A percentile compares a stretch with the other conserved stretches of the same genome.
phyloP scores from a whole-genome alignment of 2,888 invertebrate genomes.

The Auanema freiburgensis region DNA sequence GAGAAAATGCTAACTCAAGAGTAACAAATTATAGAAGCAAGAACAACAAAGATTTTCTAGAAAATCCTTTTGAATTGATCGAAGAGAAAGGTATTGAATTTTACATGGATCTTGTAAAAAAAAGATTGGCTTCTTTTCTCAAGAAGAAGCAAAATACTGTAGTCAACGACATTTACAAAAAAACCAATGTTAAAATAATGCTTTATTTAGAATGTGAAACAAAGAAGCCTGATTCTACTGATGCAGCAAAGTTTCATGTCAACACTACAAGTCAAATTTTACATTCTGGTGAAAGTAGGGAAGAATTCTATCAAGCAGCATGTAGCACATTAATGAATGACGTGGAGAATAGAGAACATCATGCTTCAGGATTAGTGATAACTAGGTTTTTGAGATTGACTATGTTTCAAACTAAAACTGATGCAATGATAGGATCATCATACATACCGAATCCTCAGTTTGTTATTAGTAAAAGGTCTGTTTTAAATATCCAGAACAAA shows the following conservation, averaged over 20 bases:
- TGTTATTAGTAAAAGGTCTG: constrained; percentile 18
- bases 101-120: constrained; percentile 9
- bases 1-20: constrained; percentile 19
- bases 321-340: constrained; percentile 19
- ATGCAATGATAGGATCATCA: constrained; percentile 18
- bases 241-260: constrained; percentile 13
- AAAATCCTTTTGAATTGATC: constrained; percentile 19
- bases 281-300: constrained; percentile 19
- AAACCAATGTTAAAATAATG: constrained; percentile 18
- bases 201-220: constrained; percentile 19
- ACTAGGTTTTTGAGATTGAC: constrained; percentile 16
- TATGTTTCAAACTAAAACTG: constrained; percentile 19
- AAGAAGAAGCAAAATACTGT: constrained; percentile 18
- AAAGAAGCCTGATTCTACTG: constrained; percentile 18
- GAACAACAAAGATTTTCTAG: constrained; percentile 18
- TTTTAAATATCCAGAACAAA: constrained; percentile 20
- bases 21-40: constrained; percentile 19
- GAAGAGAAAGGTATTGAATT: constrained; percentile 18
- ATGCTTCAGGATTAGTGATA: constrained; percentile 20
- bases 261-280: constrained; percentile 14
- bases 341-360: constrained; percentile 19
- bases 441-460: constrained; percentile 19
- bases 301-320: constrained; percentile 20
- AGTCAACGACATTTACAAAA: constrained; percentile 17
- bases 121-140: constrained; percentile 16